A percentile compares a stretch with the other conserved stretches of the same genome.
Conservation (phyloP, 2,113 vertebrate species). For the Sprattus sprattus region DNA sequence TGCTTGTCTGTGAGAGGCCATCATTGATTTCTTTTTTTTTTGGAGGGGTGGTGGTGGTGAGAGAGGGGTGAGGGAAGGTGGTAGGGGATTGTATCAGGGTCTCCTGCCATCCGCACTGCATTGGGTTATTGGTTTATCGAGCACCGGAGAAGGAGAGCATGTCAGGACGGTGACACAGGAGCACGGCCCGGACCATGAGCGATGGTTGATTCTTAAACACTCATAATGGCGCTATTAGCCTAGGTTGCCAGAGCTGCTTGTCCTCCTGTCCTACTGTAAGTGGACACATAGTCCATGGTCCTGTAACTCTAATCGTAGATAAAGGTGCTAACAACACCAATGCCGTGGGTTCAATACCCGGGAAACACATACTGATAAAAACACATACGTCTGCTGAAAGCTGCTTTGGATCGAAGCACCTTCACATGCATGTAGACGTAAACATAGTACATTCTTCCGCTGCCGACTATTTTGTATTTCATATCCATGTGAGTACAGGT, state of each 20-base stretch:
- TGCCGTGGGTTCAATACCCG: no score
- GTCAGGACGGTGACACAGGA: not conserved
- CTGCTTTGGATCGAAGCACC: no score
- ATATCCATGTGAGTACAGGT: no score
- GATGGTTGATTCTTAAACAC: not conserved
- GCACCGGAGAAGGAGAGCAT: not conserved
- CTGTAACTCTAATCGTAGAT: not conserved
- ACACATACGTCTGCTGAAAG: no score
- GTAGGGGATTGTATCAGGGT: not conserved
- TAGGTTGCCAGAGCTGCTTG: not conserved
- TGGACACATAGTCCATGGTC: not conserved
- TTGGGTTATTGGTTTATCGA: constrained; percentile 1
- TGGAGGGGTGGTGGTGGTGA: no score
- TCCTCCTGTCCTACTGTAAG: not conserved
- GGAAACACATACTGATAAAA: no score
- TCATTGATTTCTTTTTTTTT: not conserved
- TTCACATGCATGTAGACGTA: not conserved
- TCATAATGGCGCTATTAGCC: not conserved
- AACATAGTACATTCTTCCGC: not conserved
- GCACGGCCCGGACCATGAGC: no score
- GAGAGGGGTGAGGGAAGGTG: not conserved
- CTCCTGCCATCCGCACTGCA: not conserved
- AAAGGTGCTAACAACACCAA: not conserved
- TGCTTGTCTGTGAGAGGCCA: not conserved
- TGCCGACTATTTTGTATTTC: no score